Percentiles rank a stretch among this genome's conserved stretches.
Conservation (phyloP, 37 sponge, comb jelly and placozoan genomes). For the Theonella swinhoei region DNA sequence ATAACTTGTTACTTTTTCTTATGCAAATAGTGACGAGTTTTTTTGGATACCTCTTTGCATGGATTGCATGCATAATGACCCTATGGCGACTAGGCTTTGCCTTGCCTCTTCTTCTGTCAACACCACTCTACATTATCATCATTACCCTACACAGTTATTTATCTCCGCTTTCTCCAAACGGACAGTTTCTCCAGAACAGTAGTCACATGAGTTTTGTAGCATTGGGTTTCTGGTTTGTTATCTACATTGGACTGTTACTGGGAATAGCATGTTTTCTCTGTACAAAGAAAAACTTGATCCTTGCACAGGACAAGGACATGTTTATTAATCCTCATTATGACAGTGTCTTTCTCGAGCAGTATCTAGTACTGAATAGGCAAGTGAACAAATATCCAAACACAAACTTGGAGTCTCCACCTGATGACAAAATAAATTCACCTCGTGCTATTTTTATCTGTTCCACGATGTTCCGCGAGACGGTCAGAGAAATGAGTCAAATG, state of each 20-base stretch:
- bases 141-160: background rate
- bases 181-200: background rate
- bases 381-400: background rate
- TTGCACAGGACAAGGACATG: slow-evolving; percentile 73
- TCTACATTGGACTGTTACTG: slow-evolving; percentile 34
- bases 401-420: background rate
- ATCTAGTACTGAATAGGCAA: slow-evolving; percentile 71
- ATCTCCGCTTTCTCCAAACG: background rate
- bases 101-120: slow-evolving; percentile 62
- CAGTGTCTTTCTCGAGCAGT: slow-evolving; percentile 71
- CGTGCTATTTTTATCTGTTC: slow-evolving; percentile 81
- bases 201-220: background rate
- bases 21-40: slow-evolving; percentile 60
- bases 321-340: slow-evolving; percentile 81
- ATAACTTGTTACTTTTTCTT: slow-evolving; percentile 13
- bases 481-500: slow-evolving; percentile 77
- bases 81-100: slow-evolving; percentile 38
- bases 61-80: slow-evolving; percentile 60
- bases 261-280: slow-evolving; percentile 50
- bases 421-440: background rate
- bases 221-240: slow-evolving; percentile 41
- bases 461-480: slow-evolving; percentile 86
- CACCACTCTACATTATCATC: slow-evolving; percentile 28
- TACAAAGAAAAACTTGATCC: slow-evolving; percentile 47
- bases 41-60: slow-evolving; percentile 45